These are phyloP conservation scores for Tragopan temminckii DNA, from an alignment of 2,797 vertebrate genomes.

Conservation along the genomic window DNA sequence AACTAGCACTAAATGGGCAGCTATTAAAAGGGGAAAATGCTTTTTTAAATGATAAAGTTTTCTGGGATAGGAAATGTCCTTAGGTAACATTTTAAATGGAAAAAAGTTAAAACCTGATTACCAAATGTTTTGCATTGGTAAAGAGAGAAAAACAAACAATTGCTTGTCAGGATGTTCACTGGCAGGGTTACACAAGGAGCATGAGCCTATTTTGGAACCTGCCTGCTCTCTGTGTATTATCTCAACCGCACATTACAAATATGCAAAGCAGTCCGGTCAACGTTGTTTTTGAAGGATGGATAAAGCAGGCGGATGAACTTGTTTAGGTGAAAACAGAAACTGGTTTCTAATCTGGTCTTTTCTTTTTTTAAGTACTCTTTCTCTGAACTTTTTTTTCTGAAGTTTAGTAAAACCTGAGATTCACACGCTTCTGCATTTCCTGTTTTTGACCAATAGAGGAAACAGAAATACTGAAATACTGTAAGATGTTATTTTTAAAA, in stretches of 20 bases:
- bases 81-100: conserved; percentile 58
- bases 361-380: conserved; percentile 7
- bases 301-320: conserved; percentile 24
- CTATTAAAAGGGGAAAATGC: conserved; percentile 28
- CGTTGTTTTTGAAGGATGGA: conserved; percentile 17
- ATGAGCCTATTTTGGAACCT: conserved; percentile 38
- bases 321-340: conserved; percentile 51
- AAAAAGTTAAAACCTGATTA: conserved; percentile 64
- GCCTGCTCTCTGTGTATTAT: conserved; percentile 12
- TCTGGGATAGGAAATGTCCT: conserved; percentile 65
- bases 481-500: conserved; percentile 77
- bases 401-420: conserved; percentile 38
- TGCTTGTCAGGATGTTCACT: conserved; percentile 52
- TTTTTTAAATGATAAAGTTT: conserved; percentile 40
- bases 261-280: neutral
- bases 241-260: conserved; percentile 21
- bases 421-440: conserved; percentile 80
- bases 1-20: neutral
- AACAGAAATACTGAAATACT: conserved; percentile 76
- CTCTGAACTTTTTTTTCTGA: conserved; percentile 32
- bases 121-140: conserved; percentile 32
- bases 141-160: conserved; percentile 54
- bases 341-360: conserved; percentile 7
- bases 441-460: conserved; percentile 78
- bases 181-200: conserved; percentile 31